Percentiles rank a stretch among this genome's conserved stretches.
Conservation (phyloP, 2,797 vertebrate species). For the Esox lucius region DNA sequence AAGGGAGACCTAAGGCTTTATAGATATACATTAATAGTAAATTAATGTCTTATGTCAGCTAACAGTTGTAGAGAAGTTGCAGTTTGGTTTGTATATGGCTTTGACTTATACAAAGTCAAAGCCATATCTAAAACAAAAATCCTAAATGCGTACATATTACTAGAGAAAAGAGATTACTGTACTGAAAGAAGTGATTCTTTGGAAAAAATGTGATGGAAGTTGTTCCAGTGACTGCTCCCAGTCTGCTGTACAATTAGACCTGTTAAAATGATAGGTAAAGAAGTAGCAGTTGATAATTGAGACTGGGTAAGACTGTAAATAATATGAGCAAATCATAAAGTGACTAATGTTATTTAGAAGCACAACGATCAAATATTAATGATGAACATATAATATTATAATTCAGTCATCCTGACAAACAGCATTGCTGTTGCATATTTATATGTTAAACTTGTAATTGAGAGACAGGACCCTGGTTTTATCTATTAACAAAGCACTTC, state of each 20-base stretch:
- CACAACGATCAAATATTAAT: constrained; percentile 26
- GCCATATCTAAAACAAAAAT: constrained; percentile 37
- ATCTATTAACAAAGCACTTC: background rate
- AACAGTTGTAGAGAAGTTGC: constrained; percentile 59
- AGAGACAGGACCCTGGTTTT: background rate
- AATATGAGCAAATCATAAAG: background rate
- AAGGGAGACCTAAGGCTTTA: constrained; percentile 1
- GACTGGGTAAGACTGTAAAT: background rate
- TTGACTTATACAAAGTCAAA: no score
- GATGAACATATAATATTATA: background rate
- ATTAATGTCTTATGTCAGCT: constrained; percentile 57
- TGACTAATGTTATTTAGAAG: constrained; percentile 20
- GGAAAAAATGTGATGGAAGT: background rate
- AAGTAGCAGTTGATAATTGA: background rate
- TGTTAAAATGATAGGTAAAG: background rate
- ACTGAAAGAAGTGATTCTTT: constrained; percentile 30
- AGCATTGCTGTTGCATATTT: constrained; percentile 3
- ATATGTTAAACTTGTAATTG: background rate
- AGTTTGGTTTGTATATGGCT: constrained; percentile 45
- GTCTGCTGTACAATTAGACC: constrained; percentile 6
- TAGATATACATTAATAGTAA: constrained; percentile 49
- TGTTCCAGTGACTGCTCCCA: background rate
- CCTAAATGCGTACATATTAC: constrained; percentile 53
- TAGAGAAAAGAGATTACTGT: constrained; percentile 33
- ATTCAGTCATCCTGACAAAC: background rate